Evolutionary conservation across 2,888 invertebrate species (phyloP), one percentile per base, ranked within the genome.

Genomic region (Tetheella fluctuosa): DNA sequence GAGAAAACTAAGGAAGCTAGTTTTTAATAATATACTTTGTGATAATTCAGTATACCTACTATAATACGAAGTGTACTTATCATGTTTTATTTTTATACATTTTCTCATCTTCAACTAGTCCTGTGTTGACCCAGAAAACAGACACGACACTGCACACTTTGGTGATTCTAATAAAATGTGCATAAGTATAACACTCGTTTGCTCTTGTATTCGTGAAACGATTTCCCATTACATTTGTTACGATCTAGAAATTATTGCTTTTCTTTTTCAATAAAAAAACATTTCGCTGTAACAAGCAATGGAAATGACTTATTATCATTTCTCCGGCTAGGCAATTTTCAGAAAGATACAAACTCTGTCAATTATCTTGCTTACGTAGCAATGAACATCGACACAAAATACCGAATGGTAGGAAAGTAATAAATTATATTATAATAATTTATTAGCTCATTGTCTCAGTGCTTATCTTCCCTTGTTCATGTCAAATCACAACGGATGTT

Each of bases 101-200:
- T 54, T 23, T n/a, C n/a, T 28, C 28, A 5, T 28, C 25, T 12
- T 25, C 15, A 0, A 12, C 4, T 23, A n/a, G n/a, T 23, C 52
- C n/a, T 28, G n/a, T 54, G 15, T 25, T 54, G 54, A 54, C 54
- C 54, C 17, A 54, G 54, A 54, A 54, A 54, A 28, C 25, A 2
- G n/a, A n/a, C n/a, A n/a, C n/a, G 54, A 25, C 28, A 52, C 52
- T 52, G 52, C 17, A 54, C 28, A 54, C 28, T 25, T 30, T 54
- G 28, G 25, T 25, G 25, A n/a, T n/a, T 28, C 54, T 28, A 25
- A 54, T 28, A 28, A 25, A 28, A 54, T 54, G 28, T 28, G 25
- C 25, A 52, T 52, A 25, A 52, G 10, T 15, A 52, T 52, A 28
- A 28, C 53, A 13, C 15, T 25, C 23, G 28, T 28, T 25, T 13